Evolutionary conservation across 2,113 vertebrate genomes (phyloP).

Genomic region (Entosphenus tridentatus): DNA sequence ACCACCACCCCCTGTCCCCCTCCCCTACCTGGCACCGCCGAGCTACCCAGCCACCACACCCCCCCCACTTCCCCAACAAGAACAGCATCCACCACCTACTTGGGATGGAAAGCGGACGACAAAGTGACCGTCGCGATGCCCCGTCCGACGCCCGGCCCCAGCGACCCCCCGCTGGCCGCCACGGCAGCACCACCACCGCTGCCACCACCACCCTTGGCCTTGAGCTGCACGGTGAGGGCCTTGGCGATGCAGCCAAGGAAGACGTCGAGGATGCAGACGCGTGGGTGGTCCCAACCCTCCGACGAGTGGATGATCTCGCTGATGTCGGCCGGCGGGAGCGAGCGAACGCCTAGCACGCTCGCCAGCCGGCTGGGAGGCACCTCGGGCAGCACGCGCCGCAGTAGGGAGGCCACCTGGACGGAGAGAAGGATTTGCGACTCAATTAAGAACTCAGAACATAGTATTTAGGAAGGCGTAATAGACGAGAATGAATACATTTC

Average conservation of each 20-base stretch:
- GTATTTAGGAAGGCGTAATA: too few species aligned
- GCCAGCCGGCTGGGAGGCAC: constrained; percentile 76
- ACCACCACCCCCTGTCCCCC: too few species aligned
- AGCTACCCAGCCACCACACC: too few species aligned
- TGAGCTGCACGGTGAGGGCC: constrained; percentile 89
- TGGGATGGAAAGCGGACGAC: constrained; percentile 97
- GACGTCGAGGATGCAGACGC: constrained; percentile 87
- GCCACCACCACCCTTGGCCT: constrained; percentile 89
- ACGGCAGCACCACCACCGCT: constrained; percentile 71
- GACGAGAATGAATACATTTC: too few species aligned
- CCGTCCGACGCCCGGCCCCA: background rate
- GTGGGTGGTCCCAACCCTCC: constrained; percentile 84
- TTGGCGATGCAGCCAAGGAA: constrained; percentile 96
- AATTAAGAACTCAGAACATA: too few species aligned
- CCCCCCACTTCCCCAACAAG: too few species aligned
- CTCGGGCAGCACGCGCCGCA: constrained; percentile 76
- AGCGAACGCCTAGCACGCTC: constrained; percentile 87
- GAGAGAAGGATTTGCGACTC: background rate
- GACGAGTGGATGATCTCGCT: constrained; percentile 98
- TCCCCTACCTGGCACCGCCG: too few species aligned
- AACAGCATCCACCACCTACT: constrained; percentile 22
- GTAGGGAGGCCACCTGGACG: constrained; percentile 63
- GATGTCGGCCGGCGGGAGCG: constrained; percentile 85
- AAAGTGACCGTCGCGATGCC: constrained; percentile 67
- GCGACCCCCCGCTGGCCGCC: constrained; percentile 61